These are phyloP conservation scores for Morbakka virulenta DNA, from an alignment of 30 jellyfish, hydroid and myxozoan species.

Conservation along the genomic window DNA sequence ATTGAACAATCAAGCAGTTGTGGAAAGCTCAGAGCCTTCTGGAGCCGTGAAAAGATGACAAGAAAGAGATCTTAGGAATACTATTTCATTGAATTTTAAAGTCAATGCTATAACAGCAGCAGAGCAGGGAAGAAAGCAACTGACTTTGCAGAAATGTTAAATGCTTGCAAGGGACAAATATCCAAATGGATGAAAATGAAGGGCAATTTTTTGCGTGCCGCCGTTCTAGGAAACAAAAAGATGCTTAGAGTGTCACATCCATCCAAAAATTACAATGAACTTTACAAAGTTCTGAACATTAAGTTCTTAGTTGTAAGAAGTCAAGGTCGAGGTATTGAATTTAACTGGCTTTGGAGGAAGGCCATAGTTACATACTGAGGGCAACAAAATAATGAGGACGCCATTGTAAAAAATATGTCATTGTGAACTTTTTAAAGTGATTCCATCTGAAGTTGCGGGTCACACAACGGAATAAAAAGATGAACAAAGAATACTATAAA, in stretches of 20 bases:
- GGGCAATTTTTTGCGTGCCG: neutral
- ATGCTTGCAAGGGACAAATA: neutral
- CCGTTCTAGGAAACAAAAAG: neutral
- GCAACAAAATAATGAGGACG: slow-evolving; percentile 5
- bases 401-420: slow-evolving; percentile 10
- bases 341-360: slow-evolving; percentile 13
- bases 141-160: neutral
- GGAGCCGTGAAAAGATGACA: neutral
- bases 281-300: slow-evolving; percentile 6
- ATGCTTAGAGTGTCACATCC: neutral
- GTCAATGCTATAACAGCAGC: neutral
- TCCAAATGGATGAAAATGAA: neutral
- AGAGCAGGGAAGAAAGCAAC: neutral
- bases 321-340: neutral
- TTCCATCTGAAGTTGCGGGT: slow-evolving; percentile 3
- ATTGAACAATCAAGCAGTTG: neutral
- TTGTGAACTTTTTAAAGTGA: slow-evolving; percentile 16
- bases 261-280: slow-evolving; percentile 8
- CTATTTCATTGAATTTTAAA: too few species aligned
- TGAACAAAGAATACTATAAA: slow-evolving; percentile 5
- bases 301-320: neutral
- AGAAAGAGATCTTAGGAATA: neutral
- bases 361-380: slow-evolving; percentile 19
- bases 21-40: neutral
- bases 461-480: neutral